Base-by-base conservation (phyloP, 2,113 vertebrate species). In the Cyanoderma ruficeps region DNA sequence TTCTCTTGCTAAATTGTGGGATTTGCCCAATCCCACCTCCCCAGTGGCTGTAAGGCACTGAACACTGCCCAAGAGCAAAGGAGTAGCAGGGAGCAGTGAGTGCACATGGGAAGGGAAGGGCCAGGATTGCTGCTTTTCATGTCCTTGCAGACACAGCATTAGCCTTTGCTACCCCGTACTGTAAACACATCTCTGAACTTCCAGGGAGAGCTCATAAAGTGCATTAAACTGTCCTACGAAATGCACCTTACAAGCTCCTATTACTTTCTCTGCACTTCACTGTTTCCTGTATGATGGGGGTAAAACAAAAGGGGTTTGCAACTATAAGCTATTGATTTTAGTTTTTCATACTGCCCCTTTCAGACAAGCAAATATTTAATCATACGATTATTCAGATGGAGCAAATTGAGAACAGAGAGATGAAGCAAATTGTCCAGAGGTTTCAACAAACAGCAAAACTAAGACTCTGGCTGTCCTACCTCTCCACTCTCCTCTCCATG, bases 151-250 rank as follows among this genome's bases (percentile, higher is more conserved):
- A 69, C 27, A 49, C 27, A 69, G 67, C 27, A 46, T 44, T 56
- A 85, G 70, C 47, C 49, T 87, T 68, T 61, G 33, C 28, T 60
- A 65, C 69, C 13, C 33, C 77, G 35, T n/a, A 64, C 21, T 90
- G 37, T 77, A 92, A 95, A 86, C n/a, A 87, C 37, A 78, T 59
- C 83, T 78, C 59, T 67, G 59, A 92, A 78, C n/a, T 92, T 83
- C 19, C 65, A 37, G 49, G 52, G 23, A 2, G 7, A 88, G 14
- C 30, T 41, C 77, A 94, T 50, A 69, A 75, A 91, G 60, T 9
- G 5, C 41, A 31, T 28, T 76, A 67, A 64, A 46, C 35, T 68
- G 25, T 39, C 28, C 69, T 49, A 59, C 0, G 0, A 60, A 89
- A 64, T 44, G 44, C 19, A 47, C 4, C 3, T 50, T 31, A 50